Conservation (phyloP, 2,113 vertebrate species). For the Podarcis cretensis region DNA sequence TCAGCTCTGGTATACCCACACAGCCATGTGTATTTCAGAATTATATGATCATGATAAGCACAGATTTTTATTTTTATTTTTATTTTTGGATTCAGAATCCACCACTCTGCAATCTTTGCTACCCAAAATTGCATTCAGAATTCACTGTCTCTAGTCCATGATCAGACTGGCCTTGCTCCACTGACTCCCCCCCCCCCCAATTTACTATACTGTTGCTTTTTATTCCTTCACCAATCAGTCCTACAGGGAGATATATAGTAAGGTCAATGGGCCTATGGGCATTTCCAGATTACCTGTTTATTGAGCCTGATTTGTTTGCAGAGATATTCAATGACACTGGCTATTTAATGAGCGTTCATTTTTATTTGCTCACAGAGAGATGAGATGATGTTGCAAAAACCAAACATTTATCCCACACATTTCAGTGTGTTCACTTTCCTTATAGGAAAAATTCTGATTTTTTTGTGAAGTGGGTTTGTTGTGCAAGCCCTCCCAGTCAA, state of each 20-base stretch:
- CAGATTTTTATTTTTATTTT: not conserved
- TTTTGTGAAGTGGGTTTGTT: no score
- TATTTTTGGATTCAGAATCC: not conserved
- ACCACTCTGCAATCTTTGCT: not conserved
- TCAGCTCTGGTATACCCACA: not conserved
- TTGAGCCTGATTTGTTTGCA: no score
- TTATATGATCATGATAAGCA: not conserved
- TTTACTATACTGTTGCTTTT: not conserved
- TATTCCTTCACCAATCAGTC: conserved; percentile 43
- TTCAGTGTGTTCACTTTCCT: no score
- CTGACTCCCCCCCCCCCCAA: no score
- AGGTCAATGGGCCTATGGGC: not conserved
- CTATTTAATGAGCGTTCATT: no score
- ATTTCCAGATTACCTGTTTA: not conserved
- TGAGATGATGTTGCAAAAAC: no score
- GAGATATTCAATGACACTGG: no score
- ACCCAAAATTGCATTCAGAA: not conserved
- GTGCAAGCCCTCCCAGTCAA: no score
- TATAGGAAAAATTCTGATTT: no score
- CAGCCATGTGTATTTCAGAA: not conserved
- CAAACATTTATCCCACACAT: no score
- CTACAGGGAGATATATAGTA: not conserved
- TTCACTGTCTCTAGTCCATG: not conserved
- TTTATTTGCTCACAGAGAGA: no score
- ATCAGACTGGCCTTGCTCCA: not conserved